Conservation (phyloP, 2,113 vertebrate species). For the Oreochromis spilurus region DNA sequence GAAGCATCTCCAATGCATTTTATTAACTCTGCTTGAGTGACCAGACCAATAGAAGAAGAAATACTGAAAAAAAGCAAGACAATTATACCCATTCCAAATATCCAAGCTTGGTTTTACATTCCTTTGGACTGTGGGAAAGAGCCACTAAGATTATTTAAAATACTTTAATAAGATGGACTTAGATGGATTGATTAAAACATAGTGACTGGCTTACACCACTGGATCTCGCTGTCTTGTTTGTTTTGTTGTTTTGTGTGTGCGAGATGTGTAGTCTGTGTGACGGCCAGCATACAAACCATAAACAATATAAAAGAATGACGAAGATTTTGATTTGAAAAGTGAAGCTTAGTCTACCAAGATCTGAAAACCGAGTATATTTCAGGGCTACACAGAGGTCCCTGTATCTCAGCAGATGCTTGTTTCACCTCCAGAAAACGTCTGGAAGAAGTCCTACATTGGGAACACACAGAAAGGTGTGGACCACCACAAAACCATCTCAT, state of each 20-base stretch:
- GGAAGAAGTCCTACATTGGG: neutral
- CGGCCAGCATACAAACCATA: accelerated
- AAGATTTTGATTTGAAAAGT: neutral
- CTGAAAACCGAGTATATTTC: accelerated
- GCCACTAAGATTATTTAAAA: neutral
- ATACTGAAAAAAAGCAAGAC: neutral
- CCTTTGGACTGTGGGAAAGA: neutral
- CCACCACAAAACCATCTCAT: neutral
- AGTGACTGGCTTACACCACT: neutral
- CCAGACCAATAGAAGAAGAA: neutral
- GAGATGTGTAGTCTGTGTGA: neutral
- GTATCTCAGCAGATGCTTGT: neutral
- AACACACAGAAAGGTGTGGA: neutral
- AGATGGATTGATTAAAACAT: neutral
- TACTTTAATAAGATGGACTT: neutral
- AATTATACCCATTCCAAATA: neutral
- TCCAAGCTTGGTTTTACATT: neutral
- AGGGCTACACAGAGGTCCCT: accelerated
- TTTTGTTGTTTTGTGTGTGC: neutral
- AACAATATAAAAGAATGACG: neutral
- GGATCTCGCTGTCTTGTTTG: accelerated
- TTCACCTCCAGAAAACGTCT: accelerated
- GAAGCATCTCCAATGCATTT: accelerated
- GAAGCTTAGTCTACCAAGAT: neutral
- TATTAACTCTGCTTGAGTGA: accelerated